Evolutionary conservation across 2,888 invertebrate species (phyloP), one percentile per base, ranked within the genome.

Genomic region (Agriopis marginaria): DNA sequence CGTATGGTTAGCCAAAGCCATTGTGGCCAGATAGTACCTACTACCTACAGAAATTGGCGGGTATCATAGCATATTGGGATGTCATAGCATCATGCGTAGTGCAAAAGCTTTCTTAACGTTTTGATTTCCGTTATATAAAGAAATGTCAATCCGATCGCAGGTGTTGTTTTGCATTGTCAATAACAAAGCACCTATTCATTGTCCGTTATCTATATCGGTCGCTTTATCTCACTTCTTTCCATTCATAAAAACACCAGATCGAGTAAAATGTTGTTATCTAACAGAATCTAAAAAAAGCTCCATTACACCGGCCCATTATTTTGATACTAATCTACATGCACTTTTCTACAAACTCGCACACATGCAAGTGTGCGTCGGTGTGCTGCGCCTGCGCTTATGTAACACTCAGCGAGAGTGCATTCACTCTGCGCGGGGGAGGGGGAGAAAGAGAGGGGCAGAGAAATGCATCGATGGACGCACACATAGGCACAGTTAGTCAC

Each of bases 391-490:
- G 82, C 79, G 83, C 84, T 92, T 92, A 91, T 89, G 86, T 91
- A 92, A 92, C 87, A 82, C 73, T 74, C 77, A 82, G 86, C 89
- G 89, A 90, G 92, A 92, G 93, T 92, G 92, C 93, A 91, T 92
- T 92, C 89, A 92, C 92, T 91, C 86, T 76, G 81, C 63, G 77
- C 70, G 72, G 74, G 71, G 71, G 66, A 72, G 62, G 73, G 66
- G 59, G 71, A 45, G 54, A 68, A 66, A 69, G 71, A 74, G 79
- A 73, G 66, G 77, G 72, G 70, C 71, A 75, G 86, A 81, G 85
- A 81, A 85, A 86, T 88, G 91, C 90, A 90, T 80, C 87, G 88
- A 79, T 87, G 88, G 88, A 86, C 71, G 79, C 84, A 79, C 84
- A 83, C 82, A 67, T 42, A 68, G 32, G 6, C 7, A 58, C 23